These are phyloP conservation scores for Aptenodytes patagonicus DNA, from an alignment of 2,113 vertebrate species.

Conservation along the genomic window DNA sequence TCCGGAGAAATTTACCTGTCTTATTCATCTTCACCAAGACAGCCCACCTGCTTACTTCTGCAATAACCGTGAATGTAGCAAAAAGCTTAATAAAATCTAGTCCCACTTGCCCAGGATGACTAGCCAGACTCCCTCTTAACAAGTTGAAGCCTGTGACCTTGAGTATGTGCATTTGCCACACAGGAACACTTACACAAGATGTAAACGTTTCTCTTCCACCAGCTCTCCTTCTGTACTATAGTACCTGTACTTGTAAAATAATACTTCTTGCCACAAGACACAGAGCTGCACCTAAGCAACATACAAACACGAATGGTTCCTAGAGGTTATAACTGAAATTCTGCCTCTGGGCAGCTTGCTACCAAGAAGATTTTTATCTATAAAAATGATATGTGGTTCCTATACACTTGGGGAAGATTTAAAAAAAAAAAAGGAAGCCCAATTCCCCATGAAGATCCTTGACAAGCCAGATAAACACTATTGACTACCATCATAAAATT, in stretches of 20 bases:
- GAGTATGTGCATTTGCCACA: not conserved
- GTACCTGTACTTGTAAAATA: not conserved
- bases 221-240: not conserved
- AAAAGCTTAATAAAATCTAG: not conserved
- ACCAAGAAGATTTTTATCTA: not conserved
- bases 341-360: not conserved
- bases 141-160: not conserved
- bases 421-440: not conserved
- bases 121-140: not conserved
- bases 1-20: not conserved
- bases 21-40: not conserved
- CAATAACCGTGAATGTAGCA: rapidly evolving
- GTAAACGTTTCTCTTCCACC: not conserved
- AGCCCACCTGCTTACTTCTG: not conserved
- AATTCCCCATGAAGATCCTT: not conserved
- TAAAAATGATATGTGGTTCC: not conserved
- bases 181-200: not conserved
- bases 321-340: not conserved
- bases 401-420: not conserved
- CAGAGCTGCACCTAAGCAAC: not conserved
- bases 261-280: not conserved
- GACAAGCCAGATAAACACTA: not conserved
- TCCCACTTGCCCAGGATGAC: not conserved
- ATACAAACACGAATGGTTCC: not conserved
- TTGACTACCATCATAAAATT: not conserved